Evolutionary conservation across 2,888 invertebrate genomes (phyloP), one percentile per base, ranked within the genome.

Genomic region (Sphaeridia pumilis): DNA sequence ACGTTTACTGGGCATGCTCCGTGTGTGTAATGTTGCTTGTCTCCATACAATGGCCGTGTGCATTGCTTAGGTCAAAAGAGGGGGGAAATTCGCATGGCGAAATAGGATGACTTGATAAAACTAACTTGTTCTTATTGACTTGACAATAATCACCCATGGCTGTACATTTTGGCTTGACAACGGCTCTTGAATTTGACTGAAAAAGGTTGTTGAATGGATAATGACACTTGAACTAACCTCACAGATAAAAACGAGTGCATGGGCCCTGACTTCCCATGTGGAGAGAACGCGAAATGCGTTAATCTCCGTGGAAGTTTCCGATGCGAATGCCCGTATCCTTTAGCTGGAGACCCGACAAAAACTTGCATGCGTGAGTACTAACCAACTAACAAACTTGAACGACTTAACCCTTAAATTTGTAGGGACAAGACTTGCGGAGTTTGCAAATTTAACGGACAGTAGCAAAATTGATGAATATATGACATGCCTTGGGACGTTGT

Each of bases 261-360:
- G 3, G 81, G 82, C 65, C 74, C 80, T 26, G 84, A 84, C 63
- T 79, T 83, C 2, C 83, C 86, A 20, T 92, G 92, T 70, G 92
- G 90, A 1, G 88, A 89, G 70, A 87, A 87, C 56, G 90, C 90
- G 1, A 80, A 90, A 49, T 94, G 94, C 68, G 82, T 84, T 69
- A 94, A 94, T 70, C 80, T 84, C 57, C 84, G 84, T 0, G 93
- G 93, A 7, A 77, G 80, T 27, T 94, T 82, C 68, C 78, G 82
- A 36, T 94, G 94, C 67, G 84, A 88, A 48, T 92, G 92, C 70
- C 88, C 90, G 0, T 75, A 81, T 28, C 88, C 87, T 28, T 89
- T 84, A n/a, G 57, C 84, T 67, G 90, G 90, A 38, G 90, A 92
- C 71, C 89, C 92, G 36, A 60, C 58, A 58, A 57, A 58, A 48